Base-by-base conservation (phyloP, 2,113 vertebrate genomes). In the Talpa occidentalis region DNA sequence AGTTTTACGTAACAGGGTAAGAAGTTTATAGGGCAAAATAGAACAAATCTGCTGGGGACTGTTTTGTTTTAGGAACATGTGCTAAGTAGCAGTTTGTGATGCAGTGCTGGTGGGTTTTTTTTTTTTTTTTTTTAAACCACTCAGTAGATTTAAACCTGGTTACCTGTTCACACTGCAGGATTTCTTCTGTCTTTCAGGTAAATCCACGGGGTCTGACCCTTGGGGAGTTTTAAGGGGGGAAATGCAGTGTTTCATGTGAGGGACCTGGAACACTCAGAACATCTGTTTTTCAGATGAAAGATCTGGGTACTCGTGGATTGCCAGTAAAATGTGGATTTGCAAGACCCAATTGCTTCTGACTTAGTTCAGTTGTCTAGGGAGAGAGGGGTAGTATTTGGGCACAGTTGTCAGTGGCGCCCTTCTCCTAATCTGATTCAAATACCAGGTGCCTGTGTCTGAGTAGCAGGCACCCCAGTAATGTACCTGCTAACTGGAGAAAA, bases 1-100 rank as follows among this genome's bases (percentile, higher is more conserved):
- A 89, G 86, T 93, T 95, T 91, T 89, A 72, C 77, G 47, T 92
- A 93, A 93, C 86, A 2, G 74, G 79, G 76, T 94, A 95, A 91
- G 56, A 62, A 62, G 59, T 93, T 94, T 70, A 76, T 30, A 91
- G 89, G 93, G 70, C 74, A 90, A 66, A 91, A 14, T 73, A 67
- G 80, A 56, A 49, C 47, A 24, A 21, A 52, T 74, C 73, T 88
- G 78, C 67, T 17, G 85, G 73, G 49, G 54, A 32, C 47, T 32
- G 74, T 59, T 93, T 93, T 69, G 69, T 66, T 91, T 89, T 22
- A 40, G 42, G 78, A 80, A 44, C 14, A 0, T 49, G 59, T 59
- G 90, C 62, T 93, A 70, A 52, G 62, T 8, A 74, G 44, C 30
- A 24, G 73, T 93, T 85, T 85, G 49, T 49, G 86, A 67, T 47